Conservation (phyloP, 2,888 invertebrate species). For the Parnassius apollo region DNA sequence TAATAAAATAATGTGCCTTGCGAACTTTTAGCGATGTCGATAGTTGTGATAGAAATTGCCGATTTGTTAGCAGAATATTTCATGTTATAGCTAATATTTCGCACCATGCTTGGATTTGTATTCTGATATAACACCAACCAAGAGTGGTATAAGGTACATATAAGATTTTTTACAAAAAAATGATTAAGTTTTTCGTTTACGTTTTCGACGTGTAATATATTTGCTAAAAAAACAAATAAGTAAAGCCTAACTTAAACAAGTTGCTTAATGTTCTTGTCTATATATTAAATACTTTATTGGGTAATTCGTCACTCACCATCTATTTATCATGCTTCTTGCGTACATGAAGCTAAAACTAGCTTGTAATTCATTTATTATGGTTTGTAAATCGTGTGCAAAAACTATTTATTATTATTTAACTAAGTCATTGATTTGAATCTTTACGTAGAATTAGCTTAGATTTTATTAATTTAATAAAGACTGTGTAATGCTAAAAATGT, state of each 20-base stretch:
- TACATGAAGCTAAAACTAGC: not conserved
- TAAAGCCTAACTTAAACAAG: no score
- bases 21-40: constrained; percentile 23
- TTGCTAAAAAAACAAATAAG: no score
- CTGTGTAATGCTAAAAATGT: constrained; percentile 21
- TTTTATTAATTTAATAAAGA: constrained; percentile 24
- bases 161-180: no score
- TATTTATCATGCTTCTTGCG: no score
- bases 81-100: not conserved
- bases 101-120: not conserved
- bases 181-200: no score
- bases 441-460: constrained; percentile 33
- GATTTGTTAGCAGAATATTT: constrained; percentile 8
- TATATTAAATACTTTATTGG: no score
- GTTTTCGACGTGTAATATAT: no score
- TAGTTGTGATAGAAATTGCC: constrained; percentile 16
- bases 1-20: constrained; percentile 24
- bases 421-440: constrained; percentile 37
- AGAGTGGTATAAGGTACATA: no score
- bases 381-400: constrained; percentile 10
- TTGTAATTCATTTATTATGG: not conserved
- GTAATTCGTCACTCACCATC: no score
- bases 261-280: no score
- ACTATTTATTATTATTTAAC: constrained; percentile 32
- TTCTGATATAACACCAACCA: not conserved